Evolutionary conservation across 2,113 vertebrate species (phyloP), one percentile per base, ranked within the genome.

Genomic region (Protobothrops mucrosquamatus): DNA sequence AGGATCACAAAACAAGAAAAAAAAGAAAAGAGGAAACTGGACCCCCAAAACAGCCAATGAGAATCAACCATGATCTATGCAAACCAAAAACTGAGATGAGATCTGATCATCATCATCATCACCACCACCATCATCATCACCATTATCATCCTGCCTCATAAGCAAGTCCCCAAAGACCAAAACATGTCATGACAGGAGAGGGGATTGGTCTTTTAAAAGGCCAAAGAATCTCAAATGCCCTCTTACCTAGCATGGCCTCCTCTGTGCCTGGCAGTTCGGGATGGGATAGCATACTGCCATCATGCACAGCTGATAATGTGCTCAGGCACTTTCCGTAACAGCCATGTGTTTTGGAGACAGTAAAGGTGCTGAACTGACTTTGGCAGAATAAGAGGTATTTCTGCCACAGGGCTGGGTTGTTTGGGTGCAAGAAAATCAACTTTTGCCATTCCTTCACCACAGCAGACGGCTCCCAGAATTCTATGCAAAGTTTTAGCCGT

Each of bases 371-470:
- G 96, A 99, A 99, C 96, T 99, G 98, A 94, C 99, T 99, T 97
- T 99, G 99, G 93, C 97, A 98, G 95, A 99, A 99, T 9, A 98
- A 95, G 56, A 99, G 98, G 94, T 99, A 99, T 89, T 98, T 98
- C 93, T 97, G 98, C 99, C 99, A 99, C 89, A 99, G 95, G 23
- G 97, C 95, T 0, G 98, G 96, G n/a, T 98, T 98, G 95, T 99
- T 99, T 94, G 99, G 99, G 90, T 99, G 99, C 8, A 99, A 94
- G 87, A 99, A 99, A 93, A 99, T 98, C 74, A 99, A 97, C 64
- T 99, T 99, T 97, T 99, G 99, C 99, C 99, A 99, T 93, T 99
- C 99, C 89, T 98, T 99, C 94, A 98, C 94, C 95, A 99, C 96
- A 6, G 96, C 94, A 0, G 98, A 89, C 1, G 98, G 98, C 93